Evolutionary conservation across 35 echinoderm and acorn worm genomes (phyloP).

Genomic region (Acanthaster planci): DNA sequence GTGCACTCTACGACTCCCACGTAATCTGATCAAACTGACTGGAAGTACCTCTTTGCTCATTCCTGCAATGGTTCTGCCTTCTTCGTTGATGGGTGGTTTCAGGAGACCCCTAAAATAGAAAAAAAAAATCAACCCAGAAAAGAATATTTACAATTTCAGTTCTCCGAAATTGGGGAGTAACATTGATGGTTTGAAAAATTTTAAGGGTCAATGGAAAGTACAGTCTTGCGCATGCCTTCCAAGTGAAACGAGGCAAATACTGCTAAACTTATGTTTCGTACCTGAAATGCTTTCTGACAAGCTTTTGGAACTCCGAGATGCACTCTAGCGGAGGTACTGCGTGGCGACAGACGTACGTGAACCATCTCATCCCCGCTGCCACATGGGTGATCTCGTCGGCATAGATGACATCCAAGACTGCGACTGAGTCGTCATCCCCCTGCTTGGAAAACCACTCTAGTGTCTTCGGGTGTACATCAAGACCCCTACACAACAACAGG

Average conservation of each 20-base stretch:
- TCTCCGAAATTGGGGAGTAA: too few species aligned
- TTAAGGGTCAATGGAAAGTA: neutral
- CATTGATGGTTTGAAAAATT: too few species aligned
- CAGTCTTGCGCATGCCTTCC: neutral
- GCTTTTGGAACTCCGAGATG: conserved; percentile 87
- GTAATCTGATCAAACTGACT: too few species aligned
- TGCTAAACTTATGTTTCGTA: neutral
- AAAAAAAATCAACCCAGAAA: neutral
- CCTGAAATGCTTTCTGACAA: conserved; percentile 85
- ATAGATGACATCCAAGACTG: conserved; percentile 80
- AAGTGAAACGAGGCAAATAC: neutral
- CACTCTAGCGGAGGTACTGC: conserved; percentile 65
- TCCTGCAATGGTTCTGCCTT: conserved; percentile 73
- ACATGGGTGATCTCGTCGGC: conserved; percentile 92
- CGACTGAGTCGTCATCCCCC: conserved; percentile 59
- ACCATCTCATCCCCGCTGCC: conserved; percentile 87
- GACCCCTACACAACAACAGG: conserved; percentile 46
- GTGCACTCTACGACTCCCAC: too few species aligned
- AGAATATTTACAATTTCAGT: neutral
- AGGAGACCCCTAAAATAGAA: conserved; percentile 63
- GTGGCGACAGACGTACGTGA: conserved; percentile 78
- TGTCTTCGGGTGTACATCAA: conserved; percentile 87
- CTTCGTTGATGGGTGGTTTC: conserved; percentile 86
- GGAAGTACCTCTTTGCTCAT: conserved; percentile 88
- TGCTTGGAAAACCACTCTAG: conserved; percentile 74